These are phyloP conservation scores for Diadegma fenestrale DNA, from an alignment of 2,888 invertebrate genomes.

Conservation along the genomic window DNA sequence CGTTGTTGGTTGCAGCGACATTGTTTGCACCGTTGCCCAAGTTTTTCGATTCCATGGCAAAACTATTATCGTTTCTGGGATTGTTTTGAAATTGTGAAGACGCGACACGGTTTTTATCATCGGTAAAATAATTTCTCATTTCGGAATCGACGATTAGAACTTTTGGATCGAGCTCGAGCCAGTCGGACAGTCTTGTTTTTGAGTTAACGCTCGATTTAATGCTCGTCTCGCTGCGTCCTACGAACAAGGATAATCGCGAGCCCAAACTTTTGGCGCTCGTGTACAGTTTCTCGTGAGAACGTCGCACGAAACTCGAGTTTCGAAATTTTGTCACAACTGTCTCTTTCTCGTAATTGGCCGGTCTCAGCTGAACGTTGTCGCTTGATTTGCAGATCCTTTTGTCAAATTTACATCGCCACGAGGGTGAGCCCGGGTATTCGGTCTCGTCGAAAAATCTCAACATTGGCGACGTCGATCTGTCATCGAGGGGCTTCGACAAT, in stretches of 20 bases:
- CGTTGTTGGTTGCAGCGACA: slow-evolving; percentile 1
- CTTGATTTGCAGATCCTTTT: slow-evolving; percentile 66
- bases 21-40: slow-evolving; percentile 18
- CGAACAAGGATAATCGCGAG: slow-evolving; percentile 60
- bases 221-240: slow-evolving; percentile 56
- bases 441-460: slow-evolving; percentile 38
- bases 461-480: slow-evolving; percentile 63
- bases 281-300: slow-evolving; percentile 60
- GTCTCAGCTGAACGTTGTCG: slow-evolving; percentile 56
- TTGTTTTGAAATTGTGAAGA: slow-evolving; percentile 5
- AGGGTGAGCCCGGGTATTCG: slow-evolving; percentile 46
- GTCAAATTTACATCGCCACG: slow-evolving; percentile 62
- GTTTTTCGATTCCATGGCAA: not conserved
- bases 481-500: slow-evolving; percentile 54
- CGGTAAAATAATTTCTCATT: slow-evolving; percentile 17
- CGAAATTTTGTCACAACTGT: slow-evolving; percentile 5
- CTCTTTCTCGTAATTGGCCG: slow-evolving; percentile 6
- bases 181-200: slow-evolving; percentile 37
- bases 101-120: not conserved
- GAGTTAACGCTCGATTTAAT: slow-evolving; percentile 33
- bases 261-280: slow-evolving; percentile 59
- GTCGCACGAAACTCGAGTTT: slow-evolving; percentile 7
- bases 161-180: slow-evolving; percentile 63
- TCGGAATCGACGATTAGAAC: slow-evolving; percentile 54
- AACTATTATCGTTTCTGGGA: slow-evolving; percentile 43